Base-by-base conservation (phyloP, 2,797 vertebrate species). In the Heteromormyrus szaboi region DNA sequence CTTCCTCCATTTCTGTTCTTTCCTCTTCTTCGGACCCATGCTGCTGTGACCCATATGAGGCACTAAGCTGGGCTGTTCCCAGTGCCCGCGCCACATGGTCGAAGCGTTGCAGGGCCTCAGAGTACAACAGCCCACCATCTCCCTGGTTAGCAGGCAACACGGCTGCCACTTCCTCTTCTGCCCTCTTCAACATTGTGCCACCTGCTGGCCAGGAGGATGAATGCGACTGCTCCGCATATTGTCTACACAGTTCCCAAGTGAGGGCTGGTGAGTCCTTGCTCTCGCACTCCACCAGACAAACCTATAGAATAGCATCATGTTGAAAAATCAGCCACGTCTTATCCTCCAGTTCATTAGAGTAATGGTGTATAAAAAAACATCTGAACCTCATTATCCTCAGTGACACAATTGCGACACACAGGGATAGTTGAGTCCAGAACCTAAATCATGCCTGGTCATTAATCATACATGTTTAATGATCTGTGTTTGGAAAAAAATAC, bases 211-310 rank as follows among this genome's bases (percentile, higher is more conserved):
- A 88, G 0, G 96, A 92, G 0, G 92, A 91, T 62, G 92, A 50
- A 14, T 88, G 89, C 3, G 90, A 91, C 1, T 93, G 94, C 87
- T 94, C 53, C 0, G 89, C n/a, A 9, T 92, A 91, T 76, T 95
- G 93, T 62, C 90, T 93, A 62, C 98, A 99, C 0, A 95, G 90
- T 90, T 97, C 96, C 97, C 97, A 97, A 91, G 96, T 96, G 76
- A 95, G 93, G 12, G 96, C 93, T 0, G 96, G 94, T 72, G 94
- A 95, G 79, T 95, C 87, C 37, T 93, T 95, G 5, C 93, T 96
- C 92, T 97, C 95, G 0, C 98, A 99, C 90, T 97, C 96, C 84
- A 97, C 93, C 88, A 98, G 94, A 92, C 98, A 99, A 87, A 96
- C 93, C 98, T 99, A 94, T 0, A 19, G 79, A 87, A 48, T 51